A percentile compares a stretch with the other conserved stretches of the same genome.
phyloP scores from a whole-genome alignment of 2,113 vertebrate genomes.

The Bettongia penicillata region DNA sequence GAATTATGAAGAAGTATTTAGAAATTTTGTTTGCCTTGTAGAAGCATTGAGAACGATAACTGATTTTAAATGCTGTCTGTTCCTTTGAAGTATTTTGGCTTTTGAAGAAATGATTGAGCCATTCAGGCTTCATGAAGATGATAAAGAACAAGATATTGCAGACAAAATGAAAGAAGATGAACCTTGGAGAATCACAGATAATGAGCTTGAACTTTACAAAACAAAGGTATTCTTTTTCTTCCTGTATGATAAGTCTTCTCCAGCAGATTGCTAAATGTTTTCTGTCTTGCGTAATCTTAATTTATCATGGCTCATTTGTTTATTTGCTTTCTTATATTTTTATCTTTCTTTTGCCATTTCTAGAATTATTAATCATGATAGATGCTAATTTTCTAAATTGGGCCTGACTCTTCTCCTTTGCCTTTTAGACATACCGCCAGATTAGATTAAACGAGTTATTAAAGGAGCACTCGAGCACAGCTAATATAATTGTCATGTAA shows the following conservation, averaged over 20 bases:
- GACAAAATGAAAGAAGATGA: conserved; percentile 97
- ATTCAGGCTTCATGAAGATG: conserved; percentile 95
- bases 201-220: conserved; percentile 97
- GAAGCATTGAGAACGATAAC: conserved; percentile 21
- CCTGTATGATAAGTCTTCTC: neutral
- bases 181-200: conserved; percentile 98
- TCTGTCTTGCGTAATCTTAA: neutral
- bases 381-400: conserved; percentile 9
- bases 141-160: conserved; percentile 96
- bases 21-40: neutral
- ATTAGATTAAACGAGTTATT: conserved; percentile 97
- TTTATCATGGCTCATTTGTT: neutral
- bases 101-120: conserved; percentile 97
- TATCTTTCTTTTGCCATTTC: conserved; percentile 2
- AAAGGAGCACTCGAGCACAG: conserved; percentile 94
- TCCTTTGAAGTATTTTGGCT: conserved; percentile 85
- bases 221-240: conserved; percentile 89
- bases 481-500: conserved; percentile 99
- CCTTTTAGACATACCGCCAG: conserved; percentile 93
- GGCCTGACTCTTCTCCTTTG: conserved; percentile 56
- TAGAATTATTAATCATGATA: neutral
- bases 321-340: neutral
- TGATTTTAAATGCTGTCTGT: conserved; percentile 35
- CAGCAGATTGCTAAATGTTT: neutral
- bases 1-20: neutral